phyloP scores from a whole-genome alignment of 2,888 invertebrate genomes.

The Apoderus coryli region DNA sequence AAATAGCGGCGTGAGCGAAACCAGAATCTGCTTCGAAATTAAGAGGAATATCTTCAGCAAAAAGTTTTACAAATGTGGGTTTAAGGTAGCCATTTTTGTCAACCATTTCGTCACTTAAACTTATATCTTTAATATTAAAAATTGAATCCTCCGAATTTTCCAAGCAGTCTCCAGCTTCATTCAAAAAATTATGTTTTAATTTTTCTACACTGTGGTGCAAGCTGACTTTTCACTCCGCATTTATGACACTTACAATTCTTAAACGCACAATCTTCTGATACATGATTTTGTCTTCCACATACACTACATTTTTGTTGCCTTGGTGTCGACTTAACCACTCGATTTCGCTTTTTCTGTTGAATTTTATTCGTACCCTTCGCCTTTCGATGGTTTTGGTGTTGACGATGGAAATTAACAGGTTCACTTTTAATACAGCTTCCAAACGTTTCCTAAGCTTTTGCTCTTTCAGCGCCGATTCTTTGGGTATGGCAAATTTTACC shows the following conservation, averaged over 20 bases:
- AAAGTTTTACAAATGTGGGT: conserved; percentile 10
- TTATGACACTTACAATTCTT: conserved; percentile 11
- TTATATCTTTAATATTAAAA: conserved; percentile 8
- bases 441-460: conserved; percentile 6
- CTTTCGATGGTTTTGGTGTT: too few relatives aligned
- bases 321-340: too few relatives aligned
- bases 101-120: not conserved
- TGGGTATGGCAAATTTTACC: conserved; percentile 9
- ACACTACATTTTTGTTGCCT: conserved; percentile 8
- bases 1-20: conserved; percentile 14
- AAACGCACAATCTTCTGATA: conserved; percentile 2
- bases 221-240: conserved; percentile 13
- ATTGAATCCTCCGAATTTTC: conserved; percentile 9
- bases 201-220: conserved; percentile 12
- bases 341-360: not conserved
- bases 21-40: conserved; percentile 13
- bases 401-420: conserved; percentile 4
- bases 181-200: conserved; percentile 3
- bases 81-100: conserved; percentile 8
- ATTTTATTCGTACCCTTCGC: not conserved
- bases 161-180: conserved; percentile 1
- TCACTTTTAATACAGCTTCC: conserved; percentile 5
- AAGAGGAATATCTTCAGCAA: conserved; percentile 10
- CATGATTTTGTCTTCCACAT: conserved; percentile 8
- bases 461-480: conserved; percentile 11